Percentiles rank a stretch among this genome's conserved stretches.
Conservation (phyloP, 2,888 invertebrate genomes). For the Empis livida region DNA sequence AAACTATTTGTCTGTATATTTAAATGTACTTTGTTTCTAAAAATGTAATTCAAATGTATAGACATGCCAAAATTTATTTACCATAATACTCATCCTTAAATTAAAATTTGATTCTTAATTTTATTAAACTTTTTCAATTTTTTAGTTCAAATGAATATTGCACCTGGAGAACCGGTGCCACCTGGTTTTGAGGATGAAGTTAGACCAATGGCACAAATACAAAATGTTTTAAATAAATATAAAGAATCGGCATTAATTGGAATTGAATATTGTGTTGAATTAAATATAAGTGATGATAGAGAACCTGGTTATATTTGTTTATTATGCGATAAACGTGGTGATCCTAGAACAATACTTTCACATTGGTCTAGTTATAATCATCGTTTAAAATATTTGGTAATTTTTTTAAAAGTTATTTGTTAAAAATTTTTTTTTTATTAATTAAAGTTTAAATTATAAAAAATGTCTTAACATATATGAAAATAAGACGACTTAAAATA, state of each 20-base stretch:
- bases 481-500: no score
- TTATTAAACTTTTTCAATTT: no score
- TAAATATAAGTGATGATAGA: constrained; percentile 49
- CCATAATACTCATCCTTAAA: no score
- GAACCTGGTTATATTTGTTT: constrained; percentile 66
- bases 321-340: constrained; percentile 66
- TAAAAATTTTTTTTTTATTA: no score
- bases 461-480: no score
- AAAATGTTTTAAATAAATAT: constrained; percentile 37
- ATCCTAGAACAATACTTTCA: constrained; percentile 62
- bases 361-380: constrained; percentile 71
- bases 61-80: no score
- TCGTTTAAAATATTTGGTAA: constrained; percentile 53
- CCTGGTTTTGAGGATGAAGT: constrained; percentile 57
- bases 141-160: constrained; percentile 25
- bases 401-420: background rate
- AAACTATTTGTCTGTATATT: no score
- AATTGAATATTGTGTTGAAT: constrained; percentile 67
- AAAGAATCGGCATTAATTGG: constrained; percentile 46
- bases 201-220: constrained; percentile 36
- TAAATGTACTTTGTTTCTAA: no score
- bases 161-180: constrained; percentile 54
- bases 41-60: no score
- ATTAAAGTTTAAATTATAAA: no score
- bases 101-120: no score